Conservation (phyloP, 2,113 vertebrate species). For the Cyanoramphus novaezelandiae region DNA sequence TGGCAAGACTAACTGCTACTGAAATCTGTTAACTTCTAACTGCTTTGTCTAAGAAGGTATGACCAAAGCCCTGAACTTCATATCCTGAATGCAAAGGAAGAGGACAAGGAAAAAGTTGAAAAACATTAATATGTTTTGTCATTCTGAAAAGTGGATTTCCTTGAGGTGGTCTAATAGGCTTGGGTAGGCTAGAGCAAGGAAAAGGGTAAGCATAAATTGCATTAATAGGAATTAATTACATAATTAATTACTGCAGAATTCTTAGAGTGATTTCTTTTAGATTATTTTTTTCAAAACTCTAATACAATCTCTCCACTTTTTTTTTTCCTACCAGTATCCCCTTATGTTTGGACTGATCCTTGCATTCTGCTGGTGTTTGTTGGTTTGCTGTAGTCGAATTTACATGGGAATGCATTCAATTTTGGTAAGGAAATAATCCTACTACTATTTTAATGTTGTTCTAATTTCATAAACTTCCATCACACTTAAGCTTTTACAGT, state of each 20-base stretch:
- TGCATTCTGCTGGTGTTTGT: constrained; percentile 88
- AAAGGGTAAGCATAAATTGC: background rate
- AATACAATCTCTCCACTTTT: background rate
- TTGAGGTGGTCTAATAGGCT: background rate
- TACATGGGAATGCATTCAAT: constrained; percentile 99
- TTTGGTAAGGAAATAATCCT: constrained; percentile 83
- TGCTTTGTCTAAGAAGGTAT: background rate
- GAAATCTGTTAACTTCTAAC: background rate
- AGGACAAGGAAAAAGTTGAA: background rate
- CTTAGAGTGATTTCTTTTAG: background rate
- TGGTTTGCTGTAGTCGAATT: constrained; percentile 94
- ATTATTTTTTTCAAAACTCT: background rate
- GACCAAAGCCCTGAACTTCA: background rate
- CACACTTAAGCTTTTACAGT: background rate
- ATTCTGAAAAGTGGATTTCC: background rate
- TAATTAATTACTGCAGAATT: background rate
- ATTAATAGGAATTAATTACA: background rate
- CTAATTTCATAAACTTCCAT: background rate
- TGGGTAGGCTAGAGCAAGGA: background rate
- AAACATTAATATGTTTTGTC: background rate
- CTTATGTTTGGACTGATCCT: constrained; percentile 82
- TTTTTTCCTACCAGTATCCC: constrained; percentile 82
- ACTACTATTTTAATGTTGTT: background rate
- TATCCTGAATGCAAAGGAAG: background rate
- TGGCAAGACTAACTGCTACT: background rate